These are phyloP conservation scores for Pluvianellus socialis DNA, from an alignment of 2,113 vertebrate genomes.

Conservation along the genomic window DNA sequence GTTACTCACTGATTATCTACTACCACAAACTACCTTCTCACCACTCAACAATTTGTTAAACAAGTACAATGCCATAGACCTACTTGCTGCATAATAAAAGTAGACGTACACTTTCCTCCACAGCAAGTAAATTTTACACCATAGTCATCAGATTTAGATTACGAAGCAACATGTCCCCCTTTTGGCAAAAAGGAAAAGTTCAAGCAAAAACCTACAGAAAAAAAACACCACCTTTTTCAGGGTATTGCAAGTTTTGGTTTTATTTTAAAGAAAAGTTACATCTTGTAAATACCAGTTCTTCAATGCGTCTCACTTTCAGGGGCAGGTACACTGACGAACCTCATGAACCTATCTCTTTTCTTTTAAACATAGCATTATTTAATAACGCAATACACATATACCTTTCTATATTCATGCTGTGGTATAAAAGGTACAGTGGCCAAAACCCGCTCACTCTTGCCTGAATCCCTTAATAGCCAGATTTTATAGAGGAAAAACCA, in stretches of 20 bases:
- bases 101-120: neutral
- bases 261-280: neutral
- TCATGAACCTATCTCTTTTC: neutral
- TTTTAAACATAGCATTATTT: neutral
- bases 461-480: neutral
- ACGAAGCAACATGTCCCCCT: neutral
- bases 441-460: neutral
- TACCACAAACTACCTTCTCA: neutral
- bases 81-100: neutral
- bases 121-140: neutral
- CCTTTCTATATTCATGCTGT: neutral
- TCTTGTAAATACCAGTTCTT: neutral
- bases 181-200: neutral
- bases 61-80: neutral
- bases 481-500: neutral
- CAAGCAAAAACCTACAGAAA: neutral
- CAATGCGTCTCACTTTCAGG: neutral
- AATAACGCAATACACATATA: neutral
- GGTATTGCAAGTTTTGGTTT: neutral
- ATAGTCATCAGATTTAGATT: neutral
- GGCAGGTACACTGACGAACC: neutral
- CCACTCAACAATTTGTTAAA: neutral
- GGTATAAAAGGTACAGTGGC: neutral
- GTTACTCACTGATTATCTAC: neutral
- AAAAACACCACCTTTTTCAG: neutral